Percentiles rank a stretch among this genome's conserved stretches.
Evolutionary conservation across 1,140 invertebrate genomes (phyloP).

Genomic region (Teleopsis dalmanni): DNA sequence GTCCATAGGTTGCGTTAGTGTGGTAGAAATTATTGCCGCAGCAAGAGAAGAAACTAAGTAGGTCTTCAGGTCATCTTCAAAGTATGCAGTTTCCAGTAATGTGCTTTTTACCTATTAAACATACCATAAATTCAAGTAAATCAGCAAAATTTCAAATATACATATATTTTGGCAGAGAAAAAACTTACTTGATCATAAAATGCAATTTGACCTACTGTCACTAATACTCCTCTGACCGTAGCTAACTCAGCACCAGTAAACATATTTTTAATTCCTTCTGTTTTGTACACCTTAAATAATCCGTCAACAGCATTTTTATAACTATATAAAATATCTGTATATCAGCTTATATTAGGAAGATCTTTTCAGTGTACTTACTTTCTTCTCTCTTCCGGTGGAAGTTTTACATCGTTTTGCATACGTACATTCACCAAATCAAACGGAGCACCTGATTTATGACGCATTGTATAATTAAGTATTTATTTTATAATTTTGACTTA

Average conservation of each 20-base stretch:
- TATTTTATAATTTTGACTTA: too few relatives aligned
- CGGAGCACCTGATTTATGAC: too few relatives aligned
- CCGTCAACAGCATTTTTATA: conserved; percentile 98
- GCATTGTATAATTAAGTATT: neutral
- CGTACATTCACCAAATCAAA: conserved; percentile 97
- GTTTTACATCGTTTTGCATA: conserved; percentile 99
- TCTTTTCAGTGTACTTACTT: conserved; percentile 63
- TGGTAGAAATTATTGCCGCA: conserved; percentile 83
- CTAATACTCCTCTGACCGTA: conserved; percentile 79
- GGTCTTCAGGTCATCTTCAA: conserved; percentile 30
- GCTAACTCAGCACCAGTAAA: conserved; percentile 90
- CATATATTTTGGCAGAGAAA: too few relatives aligned
- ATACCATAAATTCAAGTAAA: neutral
- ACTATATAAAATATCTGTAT: conserved; percentile 48
- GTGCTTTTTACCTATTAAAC: conserved; percentile 18
- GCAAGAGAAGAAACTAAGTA: conserved; percentile 47
- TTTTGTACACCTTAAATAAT: conserved; percentile 65
- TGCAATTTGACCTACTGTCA: conserved; percentile 94
- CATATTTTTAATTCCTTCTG: conserved; percentile 75
- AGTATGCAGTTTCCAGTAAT: conserved; percentile 26
- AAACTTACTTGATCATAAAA: conserved; percentile 83
- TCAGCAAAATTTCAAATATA: too few relatives aligned
- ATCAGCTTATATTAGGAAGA: neutral
- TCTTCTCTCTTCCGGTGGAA: conserved; percentile 77
- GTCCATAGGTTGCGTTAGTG: conserved; percentile 93